Base-by-base conservation (phyloP, 2,888 invertebrate species). In the Pterobdella sp. region DNA sequence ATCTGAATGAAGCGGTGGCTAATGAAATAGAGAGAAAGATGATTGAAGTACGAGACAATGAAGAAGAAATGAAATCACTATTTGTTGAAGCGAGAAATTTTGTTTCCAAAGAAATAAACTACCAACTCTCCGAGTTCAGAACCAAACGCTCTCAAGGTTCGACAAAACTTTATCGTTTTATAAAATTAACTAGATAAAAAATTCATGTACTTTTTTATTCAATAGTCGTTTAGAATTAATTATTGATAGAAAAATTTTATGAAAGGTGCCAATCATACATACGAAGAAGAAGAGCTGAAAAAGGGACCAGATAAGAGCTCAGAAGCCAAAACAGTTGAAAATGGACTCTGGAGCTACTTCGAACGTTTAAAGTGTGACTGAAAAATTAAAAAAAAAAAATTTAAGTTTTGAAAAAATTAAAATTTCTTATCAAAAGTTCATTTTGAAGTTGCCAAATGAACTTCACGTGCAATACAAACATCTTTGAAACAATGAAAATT, bases 71-170 rank as follows among this genome's bases (percentile, higher is more conserved):
- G 72, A 88, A 93, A 73, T 90, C 86, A 84, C 85, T 89, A 76
- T 97, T 97, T 84, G 89, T 90, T 85, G 92, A 93, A 80, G 93
- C 94, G 70, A 87, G 95, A 56, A 88, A 88, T 77, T 88, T 90
- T 79, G 92, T 93, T 4, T 90, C 90, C 80, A 90, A 91, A 78
- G 92, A 92, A 82, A 85, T 94, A 67, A 88, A 89, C 72, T 89
- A 89, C 78, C 90, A 91, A 80, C 86, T 94, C 70, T 88, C 88
- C 36, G 93, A 93, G 83, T 92, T 91, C 85, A 90, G 94, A 81
- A 90, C 90, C 79, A 94, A 94, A 84, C 86, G 93, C 78, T 91
- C 90, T 52, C 90, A 93, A 49, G 83, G 83, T 82, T 69, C 65
- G 78, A 66, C 31, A 34, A n/a, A 52, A 52, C 22, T 65, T 66